A percentile compares a stretch with the other conserved stretches of the same genome.
phyloP scores from a whole-genome alignment of 2,888 invertebrate species.

The Cosmia trapezina region DNA sequence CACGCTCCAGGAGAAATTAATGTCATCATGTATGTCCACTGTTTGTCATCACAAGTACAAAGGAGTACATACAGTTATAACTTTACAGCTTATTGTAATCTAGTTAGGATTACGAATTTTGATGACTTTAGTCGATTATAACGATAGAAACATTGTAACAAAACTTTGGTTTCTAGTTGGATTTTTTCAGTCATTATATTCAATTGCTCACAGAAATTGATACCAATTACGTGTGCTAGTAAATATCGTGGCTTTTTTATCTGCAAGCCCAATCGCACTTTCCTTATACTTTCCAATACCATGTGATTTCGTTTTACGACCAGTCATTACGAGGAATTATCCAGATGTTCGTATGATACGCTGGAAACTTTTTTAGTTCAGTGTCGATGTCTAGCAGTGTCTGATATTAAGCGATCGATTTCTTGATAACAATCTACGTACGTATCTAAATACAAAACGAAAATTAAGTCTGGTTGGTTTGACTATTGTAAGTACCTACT shows the following conservation, averaged over 20 bases:
- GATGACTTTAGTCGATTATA: not conserved
- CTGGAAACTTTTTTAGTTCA: conserved; percentile 54
- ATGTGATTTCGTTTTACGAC: conserved; percentile 71
- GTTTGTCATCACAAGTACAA: conserved; percentile 40
- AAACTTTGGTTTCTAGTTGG: not conserved
- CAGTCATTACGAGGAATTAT: conserved; percentile 73
- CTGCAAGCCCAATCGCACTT: conserved; percentile 67
- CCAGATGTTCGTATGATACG: conserved; percentile 58
- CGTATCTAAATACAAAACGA: conserved; percentile 49
- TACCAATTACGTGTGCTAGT: conserved; percentile 31
- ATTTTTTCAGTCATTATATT: conserved; percentile 29
- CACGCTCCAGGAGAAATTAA: conserved; percentile 90
- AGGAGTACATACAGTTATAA: not conserved
- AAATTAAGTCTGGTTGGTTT: conserved; percentile 55
- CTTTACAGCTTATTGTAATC: conserved; percentile 4
- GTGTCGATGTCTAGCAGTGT: conserved; percentile 63
- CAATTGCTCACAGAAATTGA: conserved; percentile 37
- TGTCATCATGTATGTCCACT: conserved; percentile 74
- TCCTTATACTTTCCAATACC: conserved; percentile 71
- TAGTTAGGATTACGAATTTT: not conserved
- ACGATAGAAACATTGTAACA: not conserved
- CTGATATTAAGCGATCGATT: conserved; percentile 74
- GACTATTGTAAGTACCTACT: not conserved
- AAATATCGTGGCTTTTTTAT: conserved; percentile 60
- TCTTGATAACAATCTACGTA: conserved; percentile 74